Evolutionary conservation across 2,888 invertebrate genomes (phyloP), one percentile per base, ranked within the genome.

Genomic region (Lasioglossum calceatum): DNA sequence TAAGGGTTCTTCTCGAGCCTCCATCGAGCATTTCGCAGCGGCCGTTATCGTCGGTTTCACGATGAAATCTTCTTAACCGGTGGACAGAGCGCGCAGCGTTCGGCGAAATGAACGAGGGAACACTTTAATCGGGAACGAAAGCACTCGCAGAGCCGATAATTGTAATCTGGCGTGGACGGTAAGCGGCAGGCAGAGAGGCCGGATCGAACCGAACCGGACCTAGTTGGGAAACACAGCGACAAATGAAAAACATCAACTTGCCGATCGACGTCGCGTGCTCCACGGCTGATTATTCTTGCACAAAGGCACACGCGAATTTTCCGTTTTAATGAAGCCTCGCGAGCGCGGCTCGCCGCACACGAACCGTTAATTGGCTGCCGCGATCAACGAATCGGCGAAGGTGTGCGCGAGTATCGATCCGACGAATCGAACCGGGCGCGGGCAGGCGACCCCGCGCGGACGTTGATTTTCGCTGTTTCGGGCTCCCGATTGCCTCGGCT

Each of bases 381-480:
- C 73, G 73, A 74, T 74, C 47, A 50, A 50, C 73, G 50, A 50
- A 74, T 73, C 67, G 73, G 54, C 71, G 71, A 76, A 19, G 64
- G 64, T 64, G 61, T 61, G 32, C 10, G 32, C 61, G 5, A 32
- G 32, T 64, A 64, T 64, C 64, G 64, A 64, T 32, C 32, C 64
- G 32, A 32, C 64, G 64, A 32, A 32, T 64, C 64, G 64, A 32
- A 32, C 16, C 64, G 32, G 5, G 4, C 47, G 4, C 47, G 4
- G 14, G 4, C 44, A 47, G 44, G 2, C 58, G 1, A n/a, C 2
- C 2, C 4, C 4, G 23, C 23, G 47, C n/a, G 58, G 23, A 8
- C 58, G 58, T 58, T 58, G 58, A 58, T 58, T n/a, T 4, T n/a
- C 58, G 12, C n/a, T 58, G n/a, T 58, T 58, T n/a, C 58, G n/a